Conservation (phyloP, 2,113 vertebrate species). For the Epinephelus moara region DNA sequence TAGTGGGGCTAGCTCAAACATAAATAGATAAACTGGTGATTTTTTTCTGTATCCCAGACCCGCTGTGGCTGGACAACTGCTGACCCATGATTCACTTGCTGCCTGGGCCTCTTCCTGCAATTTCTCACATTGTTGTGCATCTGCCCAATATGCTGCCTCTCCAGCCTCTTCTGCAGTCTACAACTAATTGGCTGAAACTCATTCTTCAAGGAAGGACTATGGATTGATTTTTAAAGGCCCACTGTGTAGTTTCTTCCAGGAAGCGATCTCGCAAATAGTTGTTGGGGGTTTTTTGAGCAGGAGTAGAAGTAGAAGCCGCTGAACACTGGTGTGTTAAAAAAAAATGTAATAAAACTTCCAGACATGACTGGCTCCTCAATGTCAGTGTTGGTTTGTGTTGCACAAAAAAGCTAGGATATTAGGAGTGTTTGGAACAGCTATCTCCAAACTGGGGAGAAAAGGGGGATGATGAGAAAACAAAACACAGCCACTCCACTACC, state of each 20-base stretch:
- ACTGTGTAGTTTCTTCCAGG: slow-evolving; percentile 30
- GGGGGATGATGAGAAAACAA: no score
- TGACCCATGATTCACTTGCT: slow-evolving; percentile 28
- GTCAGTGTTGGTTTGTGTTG: neutral
- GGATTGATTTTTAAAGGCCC: slow-evolving; percentile 41
- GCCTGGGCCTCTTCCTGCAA: neutral
- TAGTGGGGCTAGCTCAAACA: slow-evolving; percentile 11
- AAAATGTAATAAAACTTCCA: neutral
- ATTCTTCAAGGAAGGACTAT: slow-evolving; percentile 24
- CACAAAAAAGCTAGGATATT: neutral
- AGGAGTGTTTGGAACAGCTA: neutral
- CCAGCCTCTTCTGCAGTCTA: slow-evolving; percentile 2
- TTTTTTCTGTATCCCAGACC: slow-evolving; percentile 38
- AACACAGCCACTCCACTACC: neutral
- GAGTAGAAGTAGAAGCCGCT: neutral
- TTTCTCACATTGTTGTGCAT: slow-evolving; percentile 41
- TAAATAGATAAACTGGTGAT: slow-evolving; percentile 39
- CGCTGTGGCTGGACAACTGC: slow-evolving; percentile 3
- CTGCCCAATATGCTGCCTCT: slow-evolving; percentile 4
- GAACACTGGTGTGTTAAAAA: neutral
- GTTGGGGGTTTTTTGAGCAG: neutral
- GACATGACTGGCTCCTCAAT: neutral
- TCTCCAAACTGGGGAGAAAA: no score
- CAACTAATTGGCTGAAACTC: slow-evolving; percentile 48
- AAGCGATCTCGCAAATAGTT: slow-evolving; percentile 17